Conservation (phyloP, 2,797 vertebrate species). For the Coracias cyanogaster region DNA sequence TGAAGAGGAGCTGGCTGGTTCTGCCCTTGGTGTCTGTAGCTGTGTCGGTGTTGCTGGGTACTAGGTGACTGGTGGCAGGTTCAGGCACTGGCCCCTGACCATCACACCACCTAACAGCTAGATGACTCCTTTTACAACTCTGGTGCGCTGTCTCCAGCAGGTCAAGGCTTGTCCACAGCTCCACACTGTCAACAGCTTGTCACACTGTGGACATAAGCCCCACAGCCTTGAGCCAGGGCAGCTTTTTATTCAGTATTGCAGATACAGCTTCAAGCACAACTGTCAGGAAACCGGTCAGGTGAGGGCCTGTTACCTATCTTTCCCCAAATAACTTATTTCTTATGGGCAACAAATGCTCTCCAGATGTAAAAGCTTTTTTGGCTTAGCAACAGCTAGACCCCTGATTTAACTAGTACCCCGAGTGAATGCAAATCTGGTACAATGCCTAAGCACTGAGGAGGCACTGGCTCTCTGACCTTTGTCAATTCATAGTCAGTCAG, state of each 20-base stretch:
- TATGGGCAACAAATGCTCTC: neutral
- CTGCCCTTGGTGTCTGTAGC: neutral
- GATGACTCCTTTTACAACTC: neutral
- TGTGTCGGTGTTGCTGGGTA: neutral
- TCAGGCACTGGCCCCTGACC: neutral
- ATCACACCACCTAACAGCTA: neutral
- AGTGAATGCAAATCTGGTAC: neutral
- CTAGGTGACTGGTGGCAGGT: neutral
- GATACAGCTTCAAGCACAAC: neutral
- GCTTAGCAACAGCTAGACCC: neutral
- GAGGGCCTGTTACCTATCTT: neutral
- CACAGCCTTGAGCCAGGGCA: neutral
- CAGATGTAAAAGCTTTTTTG: neutral
- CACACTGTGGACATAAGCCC: neutral
- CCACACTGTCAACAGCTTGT: fast-evolving
- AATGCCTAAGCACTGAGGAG: neutral
- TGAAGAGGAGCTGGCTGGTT: neutral
- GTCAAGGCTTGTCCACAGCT: neutral
- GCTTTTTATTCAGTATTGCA: neutral
- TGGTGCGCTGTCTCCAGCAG: neutral
- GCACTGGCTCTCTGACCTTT: neutral
- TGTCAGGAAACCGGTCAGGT: neutral
- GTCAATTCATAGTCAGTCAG: neutral
- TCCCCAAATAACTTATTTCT: neutral
- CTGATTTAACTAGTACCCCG: neutral